Base-by-base conservation (phyloP, 1,140 invertebrate species). In the Drosophila grimshawi region DNA sequence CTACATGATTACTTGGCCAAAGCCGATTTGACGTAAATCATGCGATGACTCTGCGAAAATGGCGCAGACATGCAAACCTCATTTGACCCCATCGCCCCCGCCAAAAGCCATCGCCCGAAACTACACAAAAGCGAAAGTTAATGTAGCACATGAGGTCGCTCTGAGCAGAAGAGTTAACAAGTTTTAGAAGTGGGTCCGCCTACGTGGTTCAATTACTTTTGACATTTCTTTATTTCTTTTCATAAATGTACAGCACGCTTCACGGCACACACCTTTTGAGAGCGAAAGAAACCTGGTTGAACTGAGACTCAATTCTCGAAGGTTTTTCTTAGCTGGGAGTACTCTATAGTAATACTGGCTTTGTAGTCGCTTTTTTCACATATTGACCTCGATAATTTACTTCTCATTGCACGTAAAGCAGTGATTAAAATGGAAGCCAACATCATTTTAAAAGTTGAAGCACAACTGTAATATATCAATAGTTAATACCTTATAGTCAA, bases 131-230 rank as follows among this genome's bases (percentile, higher is more conserved):
- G 71, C 68, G 82, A 86, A 86, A 86, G 82, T 86, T 88, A 86
- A 86, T 86, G 83, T 86, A 61, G 67, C 79, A 82, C 60, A 86
- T 76, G 70, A 78, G 57, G 46, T 45, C 59, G 19, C 37, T 27
- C 60, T 30, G 29, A 53, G 53, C 48, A 69, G 59, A 86, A 78
- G 82, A 76, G 82, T 86, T 82, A 82, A 79, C 57, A 61, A 75
- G 45, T 61, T 67, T 73, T 53, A 59, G 45, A 68, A 65, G 41
- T 60, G 60, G 52, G 32, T n/a, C 45, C 49, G 59, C 35, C 65
- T 82, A 86, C 83, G 83, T 88, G 82, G 67, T 83, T 77, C 82
- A 83, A 86, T 86, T 86, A 83, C 71, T 79, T 88, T 79, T 73
- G 76, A 82, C 76, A 88, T 88, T 82, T 86, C 66, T 52, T 70